These are phyloP conservation scores for Drosophila burlai DNA, from an alignment of 1,140 invertebrate genomes.

Conservation along the genomic window DNA sequence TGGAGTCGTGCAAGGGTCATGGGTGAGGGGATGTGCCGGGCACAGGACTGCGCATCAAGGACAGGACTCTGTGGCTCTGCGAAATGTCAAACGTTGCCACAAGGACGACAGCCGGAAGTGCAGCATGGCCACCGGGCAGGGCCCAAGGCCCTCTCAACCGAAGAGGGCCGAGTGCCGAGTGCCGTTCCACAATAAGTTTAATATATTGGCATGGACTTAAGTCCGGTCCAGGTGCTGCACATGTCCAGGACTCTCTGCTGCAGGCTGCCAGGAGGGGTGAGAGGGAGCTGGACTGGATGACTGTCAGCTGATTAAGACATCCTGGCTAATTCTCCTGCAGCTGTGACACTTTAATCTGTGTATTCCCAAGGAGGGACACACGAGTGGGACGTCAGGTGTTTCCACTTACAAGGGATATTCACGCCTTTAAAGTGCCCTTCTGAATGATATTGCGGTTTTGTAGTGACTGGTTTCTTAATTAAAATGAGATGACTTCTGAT, in stretches of 20 bases:
- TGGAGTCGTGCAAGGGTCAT: constrained; percentile 17
- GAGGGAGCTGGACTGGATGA: not conserved
- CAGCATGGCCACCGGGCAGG: constrained; percentile 42
- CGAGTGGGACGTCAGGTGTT: not conserved
- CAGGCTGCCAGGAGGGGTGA: not conserved
- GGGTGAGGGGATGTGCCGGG: constrained; percentile 47
- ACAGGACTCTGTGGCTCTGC: constrained; percentile 27
- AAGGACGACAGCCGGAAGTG: constrained; percentile 61
- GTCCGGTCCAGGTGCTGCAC: constrained; percentile 31
- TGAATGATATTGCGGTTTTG: constrained; percentile 6
- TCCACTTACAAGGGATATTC: constrained; percentile 4
- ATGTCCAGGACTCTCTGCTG: constrained; percentile 16
- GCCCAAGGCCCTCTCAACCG: constrained; percentile 9
- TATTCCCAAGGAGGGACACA: not conserved
- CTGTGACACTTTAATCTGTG: constrained; percentile 28
- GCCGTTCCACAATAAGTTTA: constrained; percentile 35
- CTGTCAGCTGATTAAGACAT: constrained; percentile 37
- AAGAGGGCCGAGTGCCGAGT: not conserved
- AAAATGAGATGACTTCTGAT: not conserved
- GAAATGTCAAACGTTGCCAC: constrained; percentile 64
- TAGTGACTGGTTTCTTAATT: not conserved
- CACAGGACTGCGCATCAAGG: constrained; percentile 9
- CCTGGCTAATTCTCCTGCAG: constrained; percentile 38
- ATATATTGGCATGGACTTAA: constrained; percentile 50
- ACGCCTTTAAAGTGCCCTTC: constrained; percentile 2